A percentile compares a stretch with the other conserved stretches of the same genome.
These are phyloP conservation scores for Asbolus verrucosus DNA, from an alignment of 1,140 invertebrate genomes.

Conservation along the genomic window DNA sequence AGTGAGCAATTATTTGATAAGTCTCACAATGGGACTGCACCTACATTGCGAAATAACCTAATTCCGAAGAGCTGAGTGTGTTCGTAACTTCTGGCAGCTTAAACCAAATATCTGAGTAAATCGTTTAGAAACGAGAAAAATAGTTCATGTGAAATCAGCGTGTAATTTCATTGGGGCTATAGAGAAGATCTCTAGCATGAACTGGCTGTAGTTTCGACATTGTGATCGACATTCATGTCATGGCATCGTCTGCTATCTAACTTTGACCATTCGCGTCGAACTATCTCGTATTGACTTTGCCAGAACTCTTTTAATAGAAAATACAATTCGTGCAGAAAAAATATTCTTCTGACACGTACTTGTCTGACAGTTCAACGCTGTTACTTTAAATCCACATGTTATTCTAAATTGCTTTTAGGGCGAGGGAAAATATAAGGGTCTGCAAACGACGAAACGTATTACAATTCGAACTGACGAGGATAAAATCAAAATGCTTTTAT, in stretches of 20 bases:
- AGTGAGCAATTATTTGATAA: constrained; percentile 8
- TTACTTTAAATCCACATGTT: constrained; percentile 26
- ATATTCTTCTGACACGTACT: constrained; percentile 32
- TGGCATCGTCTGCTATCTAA: constrained; percentile 47
- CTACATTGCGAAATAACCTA: neutral
- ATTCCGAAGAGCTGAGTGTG: neutral
- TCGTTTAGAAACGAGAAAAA: constrained; percentile 51
- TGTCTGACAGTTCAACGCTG: constrained; percentile 19
- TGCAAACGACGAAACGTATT: constrained; percentile 10
- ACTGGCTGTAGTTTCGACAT: constrained; percentile 41
- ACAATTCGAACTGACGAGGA: neutral
- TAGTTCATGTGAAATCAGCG: constrained; percentile 51
- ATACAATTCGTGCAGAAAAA: constrained; percentile 39
- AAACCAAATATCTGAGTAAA: constrained; percentile 42
- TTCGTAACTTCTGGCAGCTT: constrained; percentile 6
- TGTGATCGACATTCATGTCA: constrained; percentile 51
- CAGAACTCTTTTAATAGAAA: constrained; percentile 42
- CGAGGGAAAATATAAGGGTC: constrained; percentile 7
- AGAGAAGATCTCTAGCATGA: constrained; percentile 47
- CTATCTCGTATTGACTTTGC: constrained; percentile 37
- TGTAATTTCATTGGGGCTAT: constrained; percentile 53
- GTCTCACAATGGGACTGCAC: neutral
- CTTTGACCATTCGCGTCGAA: constrained; percentile 50
- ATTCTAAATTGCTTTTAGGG: neutral
- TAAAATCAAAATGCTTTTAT: neutral